Conservation (phyloP, 2,888 invertebrate genomes). For the Diaprepes abbreviatus region DNA sequence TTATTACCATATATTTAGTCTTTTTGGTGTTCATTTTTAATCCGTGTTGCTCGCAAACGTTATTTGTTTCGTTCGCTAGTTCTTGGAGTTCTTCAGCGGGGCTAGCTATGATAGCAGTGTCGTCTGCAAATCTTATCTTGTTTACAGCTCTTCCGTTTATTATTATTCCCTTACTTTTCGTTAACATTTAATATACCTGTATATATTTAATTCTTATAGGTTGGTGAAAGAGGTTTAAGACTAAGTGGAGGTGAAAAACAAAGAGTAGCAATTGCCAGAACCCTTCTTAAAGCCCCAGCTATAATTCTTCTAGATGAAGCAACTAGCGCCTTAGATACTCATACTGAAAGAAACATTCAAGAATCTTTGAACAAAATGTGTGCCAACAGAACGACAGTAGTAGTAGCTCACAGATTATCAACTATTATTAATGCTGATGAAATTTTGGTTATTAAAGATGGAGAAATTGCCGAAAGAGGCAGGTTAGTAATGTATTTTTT, state of each 20-base stretch:
- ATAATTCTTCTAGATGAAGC: conserved; percentile 96
- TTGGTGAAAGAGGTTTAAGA: conserved; percentile 95
- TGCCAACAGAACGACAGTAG: conserved; percentile 89
- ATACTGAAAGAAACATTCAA: conserved; percentile 91
- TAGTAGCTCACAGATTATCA: conserved; percentile 94
- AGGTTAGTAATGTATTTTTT: conserved; percentile 55
- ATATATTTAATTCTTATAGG: too few relatives aligned
- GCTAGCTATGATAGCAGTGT: too few relatives aligned
- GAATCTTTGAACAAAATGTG: conserved; percentile 83
- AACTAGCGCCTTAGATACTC: conserved; percentile 94
- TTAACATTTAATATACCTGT: too few relatives aligned
- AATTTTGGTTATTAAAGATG: conserved; percentile 93
- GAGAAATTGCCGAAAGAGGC: conserved; percentile 92
- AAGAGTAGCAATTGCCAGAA: conserved; percentile 95
- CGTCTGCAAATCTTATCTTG: too few relatives aligned
- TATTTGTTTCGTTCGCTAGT: too few relatives aligned
- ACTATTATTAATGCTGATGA: conserved; percentile 96
- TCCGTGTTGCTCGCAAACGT: too few relatives aligned
- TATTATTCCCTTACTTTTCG: too few relatives aligned
- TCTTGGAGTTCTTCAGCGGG: too few relatives aligned
- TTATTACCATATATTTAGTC: too few relatives aligned
- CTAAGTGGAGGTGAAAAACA: conserved; percentile 99
- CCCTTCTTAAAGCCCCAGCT: conserved; percentile 90
- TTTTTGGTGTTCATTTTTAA: too few relatives aligned
- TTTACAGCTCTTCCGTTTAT: too few relatives aligned